Conservation (phyloP, 2,113 vertebrate species). For the Silurus asotus region DNA sequence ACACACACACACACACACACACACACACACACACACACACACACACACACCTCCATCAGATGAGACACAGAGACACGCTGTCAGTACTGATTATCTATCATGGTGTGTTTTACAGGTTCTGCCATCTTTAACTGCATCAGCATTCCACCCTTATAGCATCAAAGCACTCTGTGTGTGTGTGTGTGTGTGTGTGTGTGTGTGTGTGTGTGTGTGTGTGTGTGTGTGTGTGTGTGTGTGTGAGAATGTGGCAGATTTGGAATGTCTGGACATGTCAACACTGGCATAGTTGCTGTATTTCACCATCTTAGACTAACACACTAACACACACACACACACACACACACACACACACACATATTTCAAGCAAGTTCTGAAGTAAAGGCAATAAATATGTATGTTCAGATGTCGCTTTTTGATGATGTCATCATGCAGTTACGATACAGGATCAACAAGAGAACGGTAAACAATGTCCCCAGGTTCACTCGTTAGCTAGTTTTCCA, state of each 20-base stretch:
- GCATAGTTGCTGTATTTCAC: background rate
- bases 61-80: background rate
- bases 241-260: slow-evolving; percentile 28
- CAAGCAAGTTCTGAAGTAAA: too few relatives aligned
- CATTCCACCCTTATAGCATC: slow-evolving; percentile 47
- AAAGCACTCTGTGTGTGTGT: slow-evolving; percentile 14
- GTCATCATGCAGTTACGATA: background rate
- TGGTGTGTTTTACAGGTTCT: slow-evolving; percentile 42
- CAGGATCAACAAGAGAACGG: background rate
- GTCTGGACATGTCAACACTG: slow-evolving; percentile 29
- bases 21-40: slow-evolving; percentile 10
- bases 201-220: slow-evolving; percentile 20
- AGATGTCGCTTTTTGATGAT: background rate
- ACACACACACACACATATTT: background rate
- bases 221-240: slow-evolving; percentile 28
- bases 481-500: background rate
- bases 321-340: too few relatives aligned
- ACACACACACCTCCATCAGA: background rate
- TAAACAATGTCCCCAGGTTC: background rate
- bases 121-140: slow-evolving; percentile 41
- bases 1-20: slow-evolving; percentile 15
- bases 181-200: slow-evolving; percentile 23
- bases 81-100: slow-evolving; percentile 56
- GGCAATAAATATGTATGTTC: background rate
- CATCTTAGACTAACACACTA: background rate